Percentiles rank a stretch among this genome's conserved stretches.
Evolutionary conservation across 2,888 invertebrate genomes (phyloP).

Genomic region (Seira ritae): DNA sequence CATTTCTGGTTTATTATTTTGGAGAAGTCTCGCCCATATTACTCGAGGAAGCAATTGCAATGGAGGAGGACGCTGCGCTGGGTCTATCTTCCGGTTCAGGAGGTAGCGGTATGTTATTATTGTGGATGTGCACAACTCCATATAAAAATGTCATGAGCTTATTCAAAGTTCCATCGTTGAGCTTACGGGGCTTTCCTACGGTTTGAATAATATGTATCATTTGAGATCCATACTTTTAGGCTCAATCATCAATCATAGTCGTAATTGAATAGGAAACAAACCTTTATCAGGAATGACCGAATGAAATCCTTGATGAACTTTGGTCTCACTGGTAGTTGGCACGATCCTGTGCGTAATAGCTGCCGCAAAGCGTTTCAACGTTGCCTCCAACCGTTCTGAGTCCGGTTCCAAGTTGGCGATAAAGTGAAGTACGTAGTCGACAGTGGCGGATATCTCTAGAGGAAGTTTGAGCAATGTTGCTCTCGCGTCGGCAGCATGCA

Average conservation of each 20-base stretch:
- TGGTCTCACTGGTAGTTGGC: conserved; percentile 67
- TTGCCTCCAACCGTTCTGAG: conserved; percentile 56
- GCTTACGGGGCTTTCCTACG: conserved; percentile 72
- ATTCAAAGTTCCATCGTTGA: conserved; percentile 72
- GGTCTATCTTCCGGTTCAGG: conserved; percentile 33
- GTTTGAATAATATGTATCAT: too few relatives aligned
- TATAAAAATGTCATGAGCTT: conserved; percentile 71
- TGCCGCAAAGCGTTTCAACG: conserved; percentile 69
- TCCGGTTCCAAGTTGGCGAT: conserved; percentile 70
- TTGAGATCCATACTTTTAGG: too few relatives aligned
- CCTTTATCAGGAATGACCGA: conserved; percentile 71
- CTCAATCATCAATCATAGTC: not conserved
- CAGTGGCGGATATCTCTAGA: conserved; percentile 65
- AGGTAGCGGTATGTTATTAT: conserved; percentile 39
- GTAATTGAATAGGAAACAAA: conserved; percentile 25
- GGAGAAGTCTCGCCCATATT: not conserved
- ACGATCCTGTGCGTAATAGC: conserved; percentile 72
- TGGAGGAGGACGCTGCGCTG: not conserved
- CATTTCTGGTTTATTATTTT: too few relatives aligned
- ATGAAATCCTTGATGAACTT: conserved; percentile 70
- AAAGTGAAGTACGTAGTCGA: conserved; percentile 73
- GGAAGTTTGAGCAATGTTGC: conserved; percentile 78
- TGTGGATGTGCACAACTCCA: conserved; percentile 67
- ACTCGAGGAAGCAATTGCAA: not conserved
- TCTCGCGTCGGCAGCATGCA: conserved; percentile 80